Base-by-base conservation (phyloP, 2,888 invertebrate genomes). In the Ichneumoninae sp. region DNA sequence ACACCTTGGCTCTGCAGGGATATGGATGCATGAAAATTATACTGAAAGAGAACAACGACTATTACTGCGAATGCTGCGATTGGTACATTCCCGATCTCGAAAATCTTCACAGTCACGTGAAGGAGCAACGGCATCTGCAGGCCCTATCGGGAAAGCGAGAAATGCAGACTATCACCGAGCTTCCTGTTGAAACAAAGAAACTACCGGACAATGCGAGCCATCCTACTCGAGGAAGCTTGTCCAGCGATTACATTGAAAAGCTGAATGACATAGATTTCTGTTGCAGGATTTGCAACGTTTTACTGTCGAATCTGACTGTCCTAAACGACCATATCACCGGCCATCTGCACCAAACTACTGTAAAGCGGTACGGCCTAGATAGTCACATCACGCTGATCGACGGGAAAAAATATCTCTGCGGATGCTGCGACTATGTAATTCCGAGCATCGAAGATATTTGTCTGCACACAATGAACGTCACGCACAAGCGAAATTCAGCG, bases 41-140 rank as follows among this genome's bases (percentile, higher is more conserved):
- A 1, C n/a, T 26, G 19, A 44, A 10, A 10, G 33, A 22, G 1
- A 26, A 7, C 13, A 16, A 30, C 22, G 10, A 1, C 0, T 74
- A 69, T 40, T 8, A 75, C 30, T 81, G 81, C 63, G 16, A 52
- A 33, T 60, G 10, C 3, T 81, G 75, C n/a, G 36, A 66, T 8
- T n/a, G 13, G 1, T 3, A 10, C 2, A 66, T 76, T 36, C 19
- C 1, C 3, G 1, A 52, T 52, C 13, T 4, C 33, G 52, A 30
- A 8, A 30, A 19, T n/a, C 19, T 74, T 50, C 6, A 19, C 19
- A 3, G 26, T 65, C 74, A 74, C 30, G 47, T 74, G 6, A 50
- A 33, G 33, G 63, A 63, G 19, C 2, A 7, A 3, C 26, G 3
- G 33, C 74, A 74, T 50, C 3, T 33, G 13, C 8, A 19, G 5